phyloP scores from a whole-genome alignment of 2,113 vertebrate genomes.

The Poeciliopsis retropinna region DNA sequence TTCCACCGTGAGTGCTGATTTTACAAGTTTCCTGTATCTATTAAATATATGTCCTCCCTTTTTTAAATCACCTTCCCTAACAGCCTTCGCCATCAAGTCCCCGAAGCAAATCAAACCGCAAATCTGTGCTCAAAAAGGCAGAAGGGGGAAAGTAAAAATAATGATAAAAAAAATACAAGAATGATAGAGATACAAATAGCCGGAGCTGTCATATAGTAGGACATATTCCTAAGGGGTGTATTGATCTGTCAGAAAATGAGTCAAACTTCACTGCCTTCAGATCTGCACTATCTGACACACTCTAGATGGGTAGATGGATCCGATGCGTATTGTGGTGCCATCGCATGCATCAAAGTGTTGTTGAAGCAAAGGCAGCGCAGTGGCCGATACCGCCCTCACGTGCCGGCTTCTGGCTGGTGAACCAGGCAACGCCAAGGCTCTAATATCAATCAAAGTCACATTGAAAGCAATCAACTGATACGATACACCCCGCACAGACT shows the following conservation, averaged over 20 bases:
- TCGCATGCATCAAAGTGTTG: slow-evolving; percentile 39
- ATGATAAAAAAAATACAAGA: not conserved
- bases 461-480: slow-evolving; percentile 75
- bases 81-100: slow-evolving; percentile 5
- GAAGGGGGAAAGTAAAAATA: slow-evolving; percentile 1
- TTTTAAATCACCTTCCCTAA: not conserved
- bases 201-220: slow-evolving; percentile 29
- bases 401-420: slow-evolving; percentile 51
- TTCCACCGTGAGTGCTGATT: not conserved
- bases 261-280: slow-evolving; percentile 32
- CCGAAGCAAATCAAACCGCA: slow-evolving; percentile 25
- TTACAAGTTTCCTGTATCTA: slow-evolving; percentile 7
- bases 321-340: slow-evolving; percentile 39
- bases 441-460: slow-evolving; percentile 80
- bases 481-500: slow-evolving; percentile 56
- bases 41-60: slow-evolving; percentile 5
- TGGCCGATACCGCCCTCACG: slow-evolving; percentile 45
- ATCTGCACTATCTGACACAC: slow-evolving; percentile 45
- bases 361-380: slow-evolving; percentile 41
- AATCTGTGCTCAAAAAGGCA: not conserved
- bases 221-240: slow-evolving; percentile 21
- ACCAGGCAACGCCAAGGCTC: slow-evolving; percentile 53
- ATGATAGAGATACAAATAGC: slow-evolving; percentile 5
- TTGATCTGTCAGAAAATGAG: slow-evolving; percentile 54
- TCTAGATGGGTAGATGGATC: slow-evolving; percentile 21